Percentiles rank a stretch among this genome's conserved stretches.
These are phyloP conservation scores for Meandrusa payeni DNA, from an alignment of 2,888 invertebrate species.

Conservation along the genomic window DNA sequence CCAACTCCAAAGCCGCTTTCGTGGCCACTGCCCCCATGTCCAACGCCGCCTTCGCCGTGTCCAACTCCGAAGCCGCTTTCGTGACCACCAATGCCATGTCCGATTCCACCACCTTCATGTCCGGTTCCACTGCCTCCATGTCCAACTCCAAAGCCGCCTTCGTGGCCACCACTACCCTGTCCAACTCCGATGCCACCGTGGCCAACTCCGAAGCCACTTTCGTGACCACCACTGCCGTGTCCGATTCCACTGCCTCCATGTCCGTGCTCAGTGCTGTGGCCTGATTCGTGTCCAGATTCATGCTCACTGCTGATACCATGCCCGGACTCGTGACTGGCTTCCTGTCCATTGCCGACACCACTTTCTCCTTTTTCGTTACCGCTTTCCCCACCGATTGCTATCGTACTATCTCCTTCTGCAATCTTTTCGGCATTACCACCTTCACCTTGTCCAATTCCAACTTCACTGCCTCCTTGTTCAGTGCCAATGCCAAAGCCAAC, in stretches of 20 bases:
- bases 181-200: neutral
- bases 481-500: too few relatives aligned
- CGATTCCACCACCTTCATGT: constrained; percentile 1
- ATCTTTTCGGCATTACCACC: too few relatives aligned
- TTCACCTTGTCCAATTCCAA: too few relatives aligned
- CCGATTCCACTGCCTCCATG: constrained; percentile 17
- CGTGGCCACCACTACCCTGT: neutral
- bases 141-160: neutral
- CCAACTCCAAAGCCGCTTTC: constrained; percentile 10
- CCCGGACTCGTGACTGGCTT: too few relatives aligned
- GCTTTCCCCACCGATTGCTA: too few relatives aligned
- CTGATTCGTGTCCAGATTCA: too few relatives aligned
- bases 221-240: neutral
- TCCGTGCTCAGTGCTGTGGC: neutral
- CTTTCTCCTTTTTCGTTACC: too few relatives aligned
- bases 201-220: neutral
- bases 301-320: too few relatives aligned
- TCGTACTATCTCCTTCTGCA: too few relatives aligned
- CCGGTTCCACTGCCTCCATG: constrained; percentile 15
- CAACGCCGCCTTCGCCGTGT: constrained; percentile 23
- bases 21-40: constrained; percentile 18
- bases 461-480: neutral
- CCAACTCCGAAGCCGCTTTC: constrained; percentile 10
- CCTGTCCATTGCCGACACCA: too few relatives aligned
- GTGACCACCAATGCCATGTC: neutral